Evolutionary conservation across 2,113 vertebrate species (phyloP), one percentile per base, ranked within the genome.

Genomic region (Columbina picui): DNA sequence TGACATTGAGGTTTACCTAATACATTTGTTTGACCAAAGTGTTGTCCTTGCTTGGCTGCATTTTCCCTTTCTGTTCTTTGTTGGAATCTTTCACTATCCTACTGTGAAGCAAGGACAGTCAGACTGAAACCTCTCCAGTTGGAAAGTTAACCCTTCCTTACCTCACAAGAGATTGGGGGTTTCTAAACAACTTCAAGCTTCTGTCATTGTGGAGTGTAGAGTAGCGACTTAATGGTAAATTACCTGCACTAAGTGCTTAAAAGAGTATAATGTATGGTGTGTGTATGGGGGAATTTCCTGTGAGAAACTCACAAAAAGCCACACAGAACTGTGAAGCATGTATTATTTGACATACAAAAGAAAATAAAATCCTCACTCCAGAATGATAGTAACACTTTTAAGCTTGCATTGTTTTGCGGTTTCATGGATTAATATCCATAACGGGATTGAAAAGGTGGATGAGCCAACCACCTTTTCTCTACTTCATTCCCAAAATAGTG

Each of bases 41-140:
- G 65, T 76, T 95, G 91, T 85, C 67, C 59, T 90, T 91, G 60
- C 87, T 96, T 97, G 94, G 93, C 77, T 89, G 84, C 41, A 17
- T 82, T 87, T 92, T 92, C 81, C 34, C 65, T 61, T 59, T 75
- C 61, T 74, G 2, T 87, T 87, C 27, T 45, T 57, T 82, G 18
- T 41, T 95, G 90, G 85, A 90, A 57, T 88, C 74, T 89, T 82
- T 85, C 87, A 49, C 81, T 82, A 12, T 75, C 89, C 89, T 69
- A 65, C 89, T 95, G 91, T 76, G 93, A 87, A 59, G 81, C 70
- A 92, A 96, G 93, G 87, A 59, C 84, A 91, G 65, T 60, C 74
- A 65, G 56, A 26, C 57, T 89, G 65, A 49, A 94, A 77, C 25
- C 75, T 87, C 49, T 79, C 25, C 61, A 64, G 25, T 39, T 78